Evolutionary conservation across 2,888 invertebrate species (phyloP), one percentile per base, ranked within the genome.

Genomic region (Heliconius sara): DNA sequence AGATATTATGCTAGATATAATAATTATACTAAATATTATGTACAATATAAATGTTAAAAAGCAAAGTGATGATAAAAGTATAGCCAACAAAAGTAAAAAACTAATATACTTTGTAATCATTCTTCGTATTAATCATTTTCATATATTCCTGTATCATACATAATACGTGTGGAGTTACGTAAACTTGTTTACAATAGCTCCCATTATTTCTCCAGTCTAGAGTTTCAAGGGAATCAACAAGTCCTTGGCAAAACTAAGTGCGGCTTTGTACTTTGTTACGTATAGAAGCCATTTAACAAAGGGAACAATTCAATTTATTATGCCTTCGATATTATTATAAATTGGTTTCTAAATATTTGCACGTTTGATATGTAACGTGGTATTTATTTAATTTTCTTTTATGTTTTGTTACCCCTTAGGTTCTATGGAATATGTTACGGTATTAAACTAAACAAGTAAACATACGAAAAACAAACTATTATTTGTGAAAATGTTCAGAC

Each of bases 311-410:
- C 6, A 22, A 73, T 78, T 57, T n/a, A 67, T 78, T 74, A 60
- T 60, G 78, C 39, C 67, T 78, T 60, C n/a, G n/a, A 60, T 67
- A 67, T 74, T 91, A 91, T 91, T 90, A 91, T 90, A 86, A 89
- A 88, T 60, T 60, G n/a, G 39, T 52, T 16, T 83, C 86, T 85
- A 85, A 88, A 90, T 91, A 89, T 88, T 84, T 81, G 84, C 84
- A 6, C n/a, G 34, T 60, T 73, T 39, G 39, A 57, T 57, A 73
- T 73, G 73, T 60, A 7, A 60, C n/a, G 22, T 34, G 52, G 27
- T 30, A 52, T 52, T 12, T 57, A 30, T 52, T 22, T 57, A 30
- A 34, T 72, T 73, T 60, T 34, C n/a, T 60, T 25, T 72, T 39
- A 70, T 70, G 47, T 47, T 68, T 68, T 43, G 1, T 10, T n/a